Conservation (phyloP, 2,888 invertebrate genomes). For the Myathropa florea region DNA sequence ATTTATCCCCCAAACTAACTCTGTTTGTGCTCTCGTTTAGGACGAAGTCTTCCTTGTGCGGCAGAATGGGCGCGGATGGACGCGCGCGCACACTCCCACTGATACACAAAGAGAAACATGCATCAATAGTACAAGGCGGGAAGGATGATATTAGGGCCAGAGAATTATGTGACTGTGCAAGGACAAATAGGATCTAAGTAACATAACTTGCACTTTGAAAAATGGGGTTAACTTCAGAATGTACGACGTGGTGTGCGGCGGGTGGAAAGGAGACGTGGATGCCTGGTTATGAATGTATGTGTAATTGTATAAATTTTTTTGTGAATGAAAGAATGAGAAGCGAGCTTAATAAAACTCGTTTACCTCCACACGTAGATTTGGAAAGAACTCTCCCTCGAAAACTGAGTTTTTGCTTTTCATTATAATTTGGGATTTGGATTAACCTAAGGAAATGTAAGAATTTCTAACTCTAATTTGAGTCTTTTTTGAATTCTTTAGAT, state of each 20-base stretch:
- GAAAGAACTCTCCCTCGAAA: neutral
- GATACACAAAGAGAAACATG: neutral
- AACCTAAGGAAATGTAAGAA: neutral
- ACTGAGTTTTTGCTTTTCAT: neutral
- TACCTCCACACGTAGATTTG: too few relatives aligned
- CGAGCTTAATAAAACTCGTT: neutral
- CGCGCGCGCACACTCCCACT: conserved; percentile 19
- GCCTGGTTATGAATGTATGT: conserved; percentile 7
- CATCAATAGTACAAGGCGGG: conserved; percentile 38
- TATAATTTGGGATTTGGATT: neutral
- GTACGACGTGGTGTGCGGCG: neutral
- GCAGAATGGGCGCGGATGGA: neutral
- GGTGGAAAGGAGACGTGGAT: conserved; percentile 27
- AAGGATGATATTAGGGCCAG: conserved; percentile 53
- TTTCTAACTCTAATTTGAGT: neutral
- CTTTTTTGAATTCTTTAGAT: too few relatives aligned
- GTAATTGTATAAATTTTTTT: conserved; percentile 1
- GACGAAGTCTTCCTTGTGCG: neutral
- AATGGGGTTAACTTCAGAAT: conserved; percentile 62
- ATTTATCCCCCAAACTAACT: conserved; percentile 53
- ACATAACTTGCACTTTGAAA: conserved; percentile 68
- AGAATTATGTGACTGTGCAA: conserved; percentile 69
- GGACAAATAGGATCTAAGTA: conserved; percentile 67
- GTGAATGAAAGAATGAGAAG: neutral
- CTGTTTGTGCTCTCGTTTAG: neutral